A percentile compares a stretch with the other conserved stretches of the same genome.
phyloP scores from a whole-genome alignment of 2,113 vertebrate species.

The Gobiocypris rarus region DNA sequence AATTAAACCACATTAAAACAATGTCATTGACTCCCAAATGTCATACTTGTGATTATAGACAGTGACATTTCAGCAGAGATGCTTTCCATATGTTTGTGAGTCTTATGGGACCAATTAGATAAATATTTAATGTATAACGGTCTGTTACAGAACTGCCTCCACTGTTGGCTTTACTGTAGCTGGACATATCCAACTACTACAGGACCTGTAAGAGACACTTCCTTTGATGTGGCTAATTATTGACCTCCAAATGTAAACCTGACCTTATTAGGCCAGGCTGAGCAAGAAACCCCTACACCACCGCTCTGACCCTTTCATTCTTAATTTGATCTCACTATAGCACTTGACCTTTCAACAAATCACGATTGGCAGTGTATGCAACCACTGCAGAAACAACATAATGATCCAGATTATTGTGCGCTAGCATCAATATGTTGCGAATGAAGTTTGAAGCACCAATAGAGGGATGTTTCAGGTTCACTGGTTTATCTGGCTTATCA shows the following conservation, averaged over 20 bases:
- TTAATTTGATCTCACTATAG: neutral
- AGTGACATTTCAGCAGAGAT: slow-evolving; percentile 75
- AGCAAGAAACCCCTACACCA: neutral
- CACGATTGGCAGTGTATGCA: neutral
- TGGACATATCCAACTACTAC: neutral
- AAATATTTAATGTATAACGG: slow-evolving; percentile 78
- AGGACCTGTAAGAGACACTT: neutral
- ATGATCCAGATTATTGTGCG: slow-evolving; percentile 2
- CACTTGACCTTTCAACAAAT: slow-evolving; percentile 17
- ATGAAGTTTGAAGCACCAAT: slow-evolving; percentile 6
- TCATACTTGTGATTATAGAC: slow-evolving; percentile 71
- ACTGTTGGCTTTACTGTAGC: slow-evolving; percentile 55
- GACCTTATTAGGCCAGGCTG: neutral
- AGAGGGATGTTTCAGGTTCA: neutral
- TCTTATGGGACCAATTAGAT: slow-evolving; percentile 78
- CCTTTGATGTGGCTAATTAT: neutral
- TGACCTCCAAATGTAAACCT: neutral
- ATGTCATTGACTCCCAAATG: slow-evolving; percentile 74
- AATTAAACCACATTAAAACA: slow-evolving; percentile 78
- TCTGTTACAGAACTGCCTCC: slow-evolving; percentile 65
- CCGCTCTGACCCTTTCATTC: neutral
- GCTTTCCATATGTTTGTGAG: slow-evolving; percentile 70
- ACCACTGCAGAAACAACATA: neutral
- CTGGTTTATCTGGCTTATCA: slow-evolving; percentile 16
- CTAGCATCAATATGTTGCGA: neutral